These are phyloP conservation scores for Bradypodion ventrale DNA, from an alignment of 2,797 vertebrate genomes.

Conservation along the genomic window DNA sequence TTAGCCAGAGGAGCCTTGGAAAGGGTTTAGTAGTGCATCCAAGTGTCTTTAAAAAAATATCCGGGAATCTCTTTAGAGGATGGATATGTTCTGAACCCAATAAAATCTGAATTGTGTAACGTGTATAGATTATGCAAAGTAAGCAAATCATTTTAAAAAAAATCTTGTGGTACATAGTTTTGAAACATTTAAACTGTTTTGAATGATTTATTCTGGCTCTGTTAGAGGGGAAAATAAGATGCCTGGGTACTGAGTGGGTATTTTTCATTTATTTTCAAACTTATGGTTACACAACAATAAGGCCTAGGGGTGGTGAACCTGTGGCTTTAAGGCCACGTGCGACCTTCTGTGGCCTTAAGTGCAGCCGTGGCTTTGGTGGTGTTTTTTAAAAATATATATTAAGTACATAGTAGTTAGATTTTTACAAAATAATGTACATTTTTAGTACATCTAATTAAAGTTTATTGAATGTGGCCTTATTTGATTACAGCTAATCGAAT, in stretches of 20 bases:
- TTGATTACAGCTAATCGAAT: too few species aligned
- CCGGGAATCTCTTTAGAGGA: background rate
- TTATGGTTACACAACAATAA: background rate
- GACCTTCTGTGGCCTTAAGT: too few species aligned
- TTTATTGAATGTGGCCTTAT: too few species aligned
- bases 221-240: background rate
- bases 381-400: too few species aligned
- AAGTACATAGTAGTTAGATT: too few species aligned
- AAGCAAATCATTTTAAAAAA: background rate
- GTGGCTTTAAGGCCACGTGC: too few species aligned
- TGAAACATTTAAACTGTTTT: background rate
- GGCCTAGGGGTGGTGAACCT: too few species aligned
- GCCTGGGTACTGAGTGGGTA: background rate
- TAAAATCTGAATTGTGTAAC: background rate
- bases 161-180: background rate
- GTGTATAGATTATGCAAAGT: background rate
- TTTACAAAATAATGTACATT: too few species aligned
- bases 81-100: background rate
- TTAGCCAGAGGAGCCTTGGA: background rate
- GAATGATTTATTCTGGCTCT: background rate
- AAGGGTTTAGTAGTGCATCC: background rate
- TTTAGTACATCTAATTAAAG: too few species aligned
- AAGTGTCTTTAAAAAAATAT: background rate
- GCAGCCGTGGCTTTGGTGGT: too few species aligned
- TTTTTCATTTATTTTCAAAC: background rate